Evolutionary conservation across 2,113 vertebrate species (phyloP).

Genomic region (Coracopsis vasa): DNA sequence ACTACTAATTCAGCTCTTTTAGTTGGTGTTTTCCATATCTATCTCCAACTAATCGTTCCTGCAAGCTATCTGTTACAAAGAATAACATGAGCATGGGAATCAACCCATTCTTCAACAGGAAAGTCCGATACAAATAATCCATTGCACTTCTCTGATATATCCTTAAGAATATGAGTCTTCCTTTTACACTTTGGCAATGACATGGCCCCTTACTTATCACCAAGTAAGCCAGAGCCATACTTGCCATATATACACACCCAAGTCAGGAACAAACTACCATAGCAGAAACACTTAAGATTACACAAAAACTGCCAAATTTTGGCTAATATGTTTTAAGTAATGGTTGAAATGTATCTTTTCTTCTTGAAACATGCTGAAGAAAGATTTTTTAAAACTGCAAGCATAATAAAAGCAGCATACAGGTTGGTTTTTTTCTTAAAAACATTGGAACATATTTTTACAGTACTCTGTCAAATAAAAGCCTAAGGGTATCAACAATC

Average conservation of each 20-base stretch:
- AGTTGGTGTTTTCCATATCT: background rate
- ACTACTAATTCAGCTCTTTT: background rate
- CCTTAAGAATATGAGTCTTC: background rate
- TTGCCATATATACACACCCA: background rate
- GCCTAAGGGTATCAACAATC: background rate
- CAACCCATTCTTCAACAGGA: background rate
- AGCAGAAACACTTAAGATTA: background rate
- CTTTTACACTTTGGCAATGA: background rate
- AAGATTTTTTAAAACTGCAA: background rate
- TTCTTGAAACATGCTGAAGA: background rate
- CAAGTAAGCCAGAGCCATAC: background rate
- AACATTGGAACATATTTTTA: background rate
- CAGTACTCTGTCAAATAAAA: background rate
- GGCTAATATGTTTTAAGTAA: background rate
- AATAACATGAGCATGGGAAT: background rate
- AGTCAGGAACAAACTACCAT: background rate
- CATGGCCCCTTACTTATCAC: background rate
- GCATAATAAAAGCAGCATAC: background rate
- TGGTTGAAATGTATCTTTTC: background rate
- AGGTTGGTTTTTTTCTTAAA: accelerated
- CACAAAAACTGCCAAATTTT: background rate
- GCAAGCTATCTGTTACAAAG: background rate
- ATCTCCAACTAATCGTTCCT: background rate
- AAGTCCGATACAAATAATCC: background rate
- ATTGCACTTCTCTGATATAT: background rate